These are phyloP conservation scores for Phrynocephalus vlangalii DNA, from an alignment of 2,797 vertebrate genomes.

Conservation along the genomic window DNA sequence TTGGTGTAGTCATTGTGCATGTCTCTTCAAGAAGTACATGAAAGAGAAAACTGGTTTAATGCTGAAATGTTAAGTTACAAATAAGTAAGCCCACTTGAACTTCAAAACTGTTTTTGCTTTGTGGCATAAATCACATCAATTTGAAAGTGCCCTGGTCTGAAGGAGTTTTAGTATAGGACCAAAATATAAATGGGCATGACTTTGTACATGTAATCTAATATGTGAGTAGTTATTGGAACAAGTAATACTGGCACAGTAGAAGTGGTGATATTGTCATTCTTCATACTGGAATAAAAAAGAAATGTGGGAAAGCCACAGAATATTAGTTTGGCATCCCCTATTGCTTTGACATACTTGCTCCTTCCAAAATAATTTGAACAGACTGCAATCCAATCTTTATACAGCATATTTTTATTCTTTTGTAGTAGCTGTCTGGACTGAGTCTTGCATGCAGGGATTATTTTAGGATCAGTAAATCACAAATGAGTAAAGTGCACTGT, in stretches of 20 bases:
- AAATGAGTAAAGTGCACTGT: not conserved
- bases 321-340: slow-evolving; percentile 4
- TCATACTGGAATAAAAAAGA: slow-evolving; percentile 3
- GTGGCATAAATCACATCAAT: not conserved
- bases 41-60: not conserved
- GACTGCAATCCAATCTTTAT: not conserved
- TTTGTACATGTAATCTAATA: not conserved
- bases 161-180: not conserved
- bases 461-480: not conserved
- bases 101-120: not conserved
- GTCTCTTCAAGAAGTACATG: not conserved
- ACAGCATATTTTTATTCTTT: not conserved
- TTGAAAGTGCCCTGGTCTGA: not conserved
- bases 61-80: not conserved
- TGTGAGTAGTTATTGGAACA: slow-evolving; percentile 12
- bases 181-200: slow-evolving; percentile 9
- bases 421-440: not conserved
- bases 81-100: not conserved
- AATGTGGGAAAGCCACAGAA: slow-evolving; percentile 2
- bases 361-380: slow-evolving; percentile 20
- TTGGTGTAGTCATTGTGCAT: not conserved
- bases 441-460: not conserved
- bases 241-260: slow-evolving; percentile 1
- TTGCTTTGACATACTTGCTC: slow-evolving; percentile 18
- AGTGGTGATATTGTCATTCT: slow-evolving; percentile 10